These are phyloP conservation scores for Drosophila greeni DNA, from an alignment of 2,888 invertebrate species.

Conservation along the genomic window DNA sequence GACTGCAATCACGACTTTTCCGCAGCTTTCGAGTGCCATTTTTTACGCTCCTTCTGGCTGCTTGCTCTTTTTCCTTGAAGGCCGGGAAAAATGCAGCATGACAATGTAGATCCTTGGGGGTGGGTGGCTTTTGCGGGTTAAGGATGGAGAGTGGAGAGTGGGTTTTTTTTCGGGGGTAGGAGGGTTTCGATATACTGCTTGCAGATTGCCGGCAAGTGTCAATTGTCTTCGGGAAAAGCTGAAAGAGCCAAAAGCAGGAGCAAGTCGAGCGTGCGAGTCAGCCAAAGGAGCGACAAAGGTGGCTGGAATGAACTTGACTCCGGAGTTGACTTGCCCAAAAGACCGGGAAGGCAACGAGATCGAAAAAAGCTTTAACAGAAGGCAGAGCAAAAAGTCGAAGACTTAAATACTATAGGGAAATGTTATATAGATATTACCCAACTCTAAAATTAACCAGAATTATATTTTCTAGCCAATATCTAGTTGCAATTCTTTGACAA, in stretches of 20 bases:
- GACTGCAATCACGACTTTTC: conserved; percentile 74
- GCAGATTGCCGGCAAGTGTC: conserved; percentile 70
- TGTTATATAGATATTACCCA: neutral
- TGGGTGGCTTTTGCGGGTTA: neutral
- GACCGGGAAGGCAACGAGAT: neutral
- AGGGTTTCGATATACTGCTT: conserved; percentile 56
- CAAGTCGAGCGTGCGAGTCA: conserved; percentile 23
- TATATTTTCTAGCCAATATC: too few species aligned
- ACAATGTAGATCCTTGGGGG: conserved; percentile 30
- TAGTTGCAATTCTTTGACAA: neutral
- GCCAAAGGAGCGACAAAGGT: conserved; percentile 17
- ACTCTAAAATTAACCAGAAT: too few species aligned
- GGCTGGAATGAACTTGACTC: conserved; percentile 37
- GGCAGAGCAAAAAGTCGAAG: neutral
- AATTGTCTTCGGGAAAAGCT: conserved; percentile 61
- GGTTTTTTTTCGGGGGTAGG: too few species aligned
- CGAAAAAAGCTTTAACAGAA: neutral
- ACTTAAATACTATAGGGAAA: neutral
- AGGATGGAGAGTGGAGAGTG: neutral
- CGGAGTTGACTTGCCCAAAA: conserved; percentile 28
- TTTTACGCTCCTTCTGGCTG: conserved; percentile 43
- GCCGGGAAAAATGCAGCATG: conserved; percentile 62
- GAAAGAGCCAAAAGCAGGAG: conserved; percentile 20
- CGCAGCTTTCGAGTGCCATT: conserved; percentile 73
- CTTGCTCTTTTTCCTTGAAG: conserved; percentile 54